Percentiles rank a stretch among this genome's conserved stretches.
Evolutionary conservation across 2,888 invertebrate species (phyloP).

Genomic region (Rotaria magnacalcarata): DNA sequence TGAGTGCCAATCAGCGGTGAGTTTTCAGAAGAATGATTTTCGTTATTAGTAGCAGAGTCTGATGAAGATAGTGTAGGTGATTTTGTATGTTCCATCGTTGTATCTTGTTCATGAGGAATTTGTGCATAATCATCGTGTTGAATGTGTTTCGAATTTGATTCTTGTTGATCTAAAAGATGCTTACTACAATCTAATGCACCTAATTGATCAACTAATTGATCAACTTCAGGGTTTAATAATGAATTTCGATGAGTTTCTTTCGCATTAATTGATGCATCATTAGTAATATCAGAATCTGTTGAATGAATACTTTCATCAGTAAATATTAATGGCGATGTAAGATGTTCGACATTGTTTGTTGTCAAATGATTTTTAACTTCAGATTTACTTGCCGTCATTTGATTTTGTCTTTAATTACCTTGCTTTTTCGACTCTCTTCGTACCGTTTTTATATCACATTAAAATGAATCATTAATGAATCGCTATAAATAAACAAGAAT

Average conservation of each 20-base stretch:
- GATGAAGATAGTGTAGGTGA: constrained; percentile 40
- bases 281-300: neutral
- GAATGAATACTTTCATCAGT: too few species aligned
- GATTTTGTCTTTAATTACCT: too few species aligned
- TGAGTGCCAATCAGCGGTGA: constrained; percentile 33
- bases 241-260: neutral
- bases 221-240: neutral
- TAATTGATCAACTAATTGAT: neutral
- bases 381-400: too few species aligned
- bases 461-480: neutral
- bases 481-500: neutral
- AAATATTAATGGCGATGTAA: too few species aligned
- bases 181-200: neutral
- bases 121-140: neutral
- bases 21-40: neutral
- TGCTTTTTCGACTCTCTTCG: too few species aligned
- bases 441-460: too few species aligned
- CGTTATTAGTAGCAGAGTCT: constrained; percentile 31
- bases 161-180: neutral
- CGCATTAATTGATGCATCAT: neutral
- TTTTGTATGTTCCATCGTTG: constrained; percentile 19
- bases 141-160: neutral
- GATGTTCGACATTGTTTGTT: too few species aligned
- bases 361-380: too few species aligned
- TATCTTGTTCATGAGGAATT: constrained; percentile 11